A percentile compares a stretch with the other conserved stretches of the same genome.
These are phyloP conservation scores for Hirtodrosophila trivittata DNA, from an alignment of 2,888 invertebrate species.

Conservation along the genomic window DNA sequence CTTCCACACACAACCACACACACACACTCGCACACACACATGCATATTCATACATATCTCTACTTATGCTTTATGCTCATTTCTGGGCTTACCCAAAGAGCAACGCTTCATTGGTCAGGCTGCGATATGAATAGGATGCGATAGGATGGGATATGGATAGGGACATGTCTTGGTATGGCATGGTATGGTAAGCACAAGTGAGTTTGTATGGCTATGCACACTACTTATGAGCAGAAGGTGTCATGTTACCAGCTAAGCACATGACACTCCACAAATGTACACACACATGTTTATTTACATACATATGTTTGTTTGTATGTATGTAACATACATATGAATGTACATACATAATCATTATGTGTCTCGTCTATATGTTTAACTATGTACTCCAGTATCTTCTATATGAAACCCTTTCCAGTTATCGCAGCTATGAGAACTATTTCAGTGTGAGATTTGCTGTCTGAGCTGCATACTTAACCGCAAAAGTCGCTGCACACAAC, in stretches of 20 bases:
- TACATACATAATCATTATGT: not conserved
- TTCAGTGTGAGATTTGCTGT: conserved; percentile 9
- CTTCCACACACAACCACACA: conserved; percentile 16
- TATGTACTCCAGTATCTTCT: conserved; percentile 2
- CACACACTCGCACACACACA: not conserved
- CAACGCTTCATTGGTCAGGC: conserved; percentile 55
- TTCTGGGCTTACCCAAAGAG: conserved; percentile 35
- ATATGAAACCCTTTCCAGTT: conserved; percentile 16
- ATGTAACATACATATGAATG: conserved; percentile 3
- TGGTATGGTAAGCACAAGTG: conserved; percentile 10
- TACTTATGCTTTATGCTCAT: conserved; percentile 44
- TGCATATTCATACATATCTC: conserved; percentile 9
- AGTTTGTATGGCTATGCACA: conserved; percentile 20
- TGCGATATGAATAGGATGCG: conserved; percentile 27
- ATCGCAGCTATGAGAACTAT: conserved; percentile 20
- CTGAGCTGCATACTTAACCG: conserved; percentile 6
- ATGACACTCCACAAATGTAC: conserved; percentile 20
- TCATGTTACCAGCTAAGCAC: conserved; percentile 62
- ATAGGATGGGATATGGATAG: conserved; percentile 7
- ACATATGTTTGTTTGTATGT: too few relatives aligned
- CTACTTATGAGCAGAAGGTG: conserved; percentile 49
- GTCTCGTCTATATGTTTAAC: not conserved
- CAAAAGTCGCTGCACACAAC: too few relatives aligned
- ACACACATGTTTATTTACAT: conserved; percentile 1
- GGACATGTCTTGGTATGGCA: not conserved